These are phyloP conservation scores for Oncorhynchus gorbuscha DNA, from an alignment of 2,113 vertebrate genomes.

Conservation along the genomic window DNA sequence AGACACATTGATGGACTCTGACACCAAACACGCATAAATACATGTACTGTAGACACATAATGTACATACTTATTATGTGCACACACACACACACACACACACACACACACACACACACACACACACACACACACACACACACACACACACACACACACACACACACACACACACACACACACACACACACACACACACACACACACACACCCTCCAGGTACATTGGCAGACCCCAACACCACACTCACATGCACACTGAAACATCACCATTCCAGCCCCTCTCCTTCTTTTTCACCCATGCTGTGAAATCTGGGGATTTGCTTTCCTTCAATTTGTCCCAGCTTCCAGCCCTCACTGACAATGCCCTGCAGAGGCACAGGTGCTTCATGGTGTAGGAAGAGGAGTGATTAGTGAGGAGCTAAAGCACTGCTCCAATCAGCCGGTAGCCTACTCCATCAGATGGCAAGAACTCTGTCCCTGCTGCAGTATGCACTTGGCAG, in stretches of 20 bases:
- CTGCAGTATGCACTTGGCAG: too few relatives aligned
- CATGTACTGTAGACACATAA: neutral
- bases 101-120: neutral
- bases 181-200: conserved; percentile 3
- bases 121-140: neutral
- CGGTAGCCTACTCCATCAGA: neutral
- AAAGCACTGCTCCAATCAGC: conserved; percentile 12
- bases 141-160: neutral
- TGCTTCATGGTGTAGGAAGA: conserved; percentile 18
- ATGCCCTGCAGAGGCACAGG: conserved; percentile 16
- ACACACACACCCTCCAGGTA: conserved; percentile 2
- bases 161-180: neutral
- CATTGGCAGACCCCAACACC: too few relatives aligned
- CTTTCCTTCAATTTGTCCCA: conserved; percentile 12
- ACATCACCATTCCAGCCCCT: neutral
- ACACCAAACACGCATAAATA: conserved; percentile 41
- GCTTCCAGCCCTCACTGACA: conserved; percentile 17
- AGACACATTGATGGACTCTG: conserved; percentile 22
- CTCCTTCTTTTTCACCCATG: neutral
- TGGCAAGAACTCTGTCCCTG: neutral
- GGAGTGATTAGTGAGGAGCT: conserved; percentile 36
- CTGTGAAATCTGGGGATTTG: conserved; percentile 30
- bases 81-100: conserved; percentile 19
- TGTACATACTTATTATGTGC: conserved; percentile 40
- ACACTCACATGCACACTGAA: neutral